These are phyloP conservation scores for Rhabdophis nuchalis DNA, from an alignment of 2,797 vertebrate species.

Conservation along the genomic window DNA sequence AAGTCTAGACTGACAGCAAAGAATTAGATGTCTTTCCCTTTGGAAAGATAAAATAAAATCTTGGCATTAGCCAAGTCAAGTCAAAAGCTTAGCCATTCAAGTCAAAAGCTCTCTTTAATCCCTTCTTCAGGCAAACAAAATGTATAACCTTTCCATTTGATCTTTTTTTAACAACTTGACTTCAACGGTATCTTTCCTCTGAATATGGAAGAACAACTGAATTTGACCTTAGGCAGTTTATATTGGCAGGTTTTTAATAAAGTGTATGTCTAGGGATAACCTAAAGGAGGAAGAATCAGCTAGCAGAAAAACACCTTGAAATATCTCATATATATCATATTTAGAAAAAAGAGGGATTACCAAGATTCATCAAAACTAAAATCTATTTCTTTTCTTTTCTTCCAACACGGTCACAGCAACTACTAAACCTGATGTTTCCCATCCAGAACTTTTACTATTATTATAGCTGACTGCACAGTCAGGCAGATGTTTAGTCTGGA, in stretches of 20 bases:
- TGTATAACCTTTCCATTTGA: slow-evolving; percentile 29
- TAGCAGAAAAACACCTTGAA: not conserved
- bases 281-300: slow-evolving; percentile 14
- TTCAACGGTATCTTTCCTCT: slow-evolving; percentile 23
- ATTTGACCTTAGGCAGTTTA: slow-evolving; percentile 23
- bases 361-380: not conserved
- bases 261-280: slow-evolving; percentile 13
- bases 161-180: slow-evolving; percentile 25
- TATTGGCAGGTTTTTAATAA: slow-evolving; percentile 30
- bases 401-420: not conserved
- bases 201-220: not conserved
- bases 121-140: slow-evolving; percentile 27
- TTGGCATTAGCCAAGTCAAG: slow-evolving; percentile 24
- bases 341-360: slow-evolving; percentile 4
- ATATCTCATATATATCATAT: slow-evolving; percentile 7
- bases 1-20: slow-evolving; percentile 10
- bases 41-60: slow-evolving; percentile 10
- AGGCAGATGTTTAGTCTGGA: not conserved
- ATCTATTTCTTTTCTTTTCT: not conserved
- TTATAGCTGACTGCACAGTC: not conserved
- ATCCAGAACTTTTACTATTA: not conserved
- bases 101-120: slow-evolving; percentile 25
- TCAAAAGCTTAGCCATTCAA: slow-evolving; percentile 28
- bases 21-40: not conserved
- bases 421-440: not conserved